These are phyloP conservation scores for Hypolimnas misippus DNA, from an alignment of 2,888 invertebrate species.

Conservation along the genomic window DNA sequence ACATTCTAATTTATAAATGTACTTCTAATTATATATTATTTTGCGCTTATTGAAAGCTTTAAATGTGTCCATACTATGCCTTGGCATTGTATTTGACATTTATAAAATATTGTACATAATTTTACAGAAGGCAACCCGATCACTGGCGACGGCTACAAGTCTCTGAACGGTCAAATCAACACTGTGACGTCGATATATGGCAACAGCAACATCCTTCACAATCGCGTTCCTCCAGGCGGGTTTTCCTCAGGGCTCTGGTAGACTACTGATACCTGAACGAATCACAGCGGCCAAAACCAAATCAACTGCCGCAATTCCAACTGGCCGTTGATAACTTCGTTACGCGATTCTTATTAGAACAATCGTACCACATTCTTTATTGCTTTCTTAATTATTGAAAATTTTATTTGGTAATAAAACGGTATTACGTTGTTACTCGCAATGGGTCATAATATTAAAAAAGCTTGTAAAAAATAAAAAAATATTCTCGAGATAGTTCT, in stretches of 20 bases:
- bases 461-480: too few relatives aligned
- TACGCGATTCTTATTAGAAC: constrained; percentile 34
- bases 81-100: not conserved
- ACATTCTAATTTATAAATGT: not conserved
- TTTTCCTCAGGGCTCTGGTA: constrained; percentile 88
- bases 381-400: not conserved
- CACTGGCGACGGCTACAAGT: constrained; percentile 84
- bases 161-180: constrained; percentile 84
- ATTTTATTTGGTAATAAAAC: not conserved
- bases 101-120: constrained; percentile 24
- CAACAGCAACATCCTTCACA: constrained; percentile 73
- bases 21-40: not conserved
- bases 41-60: constrained; percentile 6
- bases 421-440: not conserved
- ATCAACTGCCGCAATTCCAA: constrained; percentile 48
- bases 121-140: constrained; percentile 84
- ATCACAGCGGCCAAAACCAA: constrained; percentile 47
- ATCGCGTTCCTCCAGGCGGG: constrained; percentile 88
- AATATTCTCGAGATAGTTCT: constrained; percentile 23
- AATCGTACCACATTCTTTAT: too few relatives aligned
- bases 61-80: not conserved
- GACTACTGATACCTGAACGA: constrained; percentile 52
- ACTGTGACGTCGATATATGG: constrained; percentile 76
- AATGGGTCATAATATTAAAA: not conserved
- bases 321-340: constrained; percentile 35